Evolutionary conservation across 64 coral and sea anemone genomes (phyloP), one percentile per base, ranked within the genome.

Genomic region (Actinia equina): DNA sequence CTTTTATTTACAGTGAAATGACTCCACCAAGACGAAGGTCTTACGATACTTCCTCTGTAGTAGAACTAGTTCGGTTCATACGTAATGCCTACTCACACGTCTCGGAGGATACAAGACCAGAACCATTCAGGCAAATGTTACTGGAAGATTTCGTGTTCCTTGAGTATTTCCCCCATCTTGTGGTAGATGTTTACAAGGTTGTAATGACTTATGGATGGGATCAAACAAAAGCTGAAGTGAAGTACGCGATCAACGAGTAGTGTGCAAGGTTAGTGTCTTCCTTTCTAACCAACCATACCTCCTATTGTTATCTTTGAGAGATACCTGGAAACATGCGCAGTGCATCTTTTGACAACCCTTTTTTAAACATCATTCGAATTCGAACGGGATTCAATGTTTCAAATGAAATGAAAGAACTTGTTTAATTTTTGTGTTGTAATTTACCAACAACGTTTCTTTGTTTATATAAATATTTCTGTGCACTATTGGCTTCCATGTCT

Each of bases 31-130:
- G n/a, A 22, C n/a, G 63, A 69, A 52, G 70, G 58, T 4, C 37
- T 1, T 87, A 87, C 86, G 9, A 87, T 26, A 78, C 86, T 2
- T 37, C 6, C 58, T 79, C 71, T 7, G 86, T 63, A 22, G 71
- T 87, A 56, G 86, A 87, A 20, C 51, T 87, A 10, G 86, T 87
- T 9, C 44, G 86, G 52, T 87, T 87, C 27, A 87, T 87, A 71
- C 17, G 85, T 65, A 87, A 87, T 87, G 25, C 85, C 3, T 19
- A 87, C 22, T 14, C 0, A 16, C 86, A 87, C n/a, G 42, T 55
- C 17, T 43, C 74, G 19, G 49, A 60, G 0, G 27, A 58, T 44
- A 69, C 4, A 10, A 20, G 63, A 69, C n/a, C 63, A 69, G 22
- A 3, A 69, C 19, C 63, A 20, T 22, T 27, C 63, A 69, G 63